Percentiles rank a stretch among this genome's conserved stretches.
These are phyloP conservation scores for Drosophila borborema DNA, from an alignment of 2,888 invertebrate species.

Conservation along the genomic window DNA sequence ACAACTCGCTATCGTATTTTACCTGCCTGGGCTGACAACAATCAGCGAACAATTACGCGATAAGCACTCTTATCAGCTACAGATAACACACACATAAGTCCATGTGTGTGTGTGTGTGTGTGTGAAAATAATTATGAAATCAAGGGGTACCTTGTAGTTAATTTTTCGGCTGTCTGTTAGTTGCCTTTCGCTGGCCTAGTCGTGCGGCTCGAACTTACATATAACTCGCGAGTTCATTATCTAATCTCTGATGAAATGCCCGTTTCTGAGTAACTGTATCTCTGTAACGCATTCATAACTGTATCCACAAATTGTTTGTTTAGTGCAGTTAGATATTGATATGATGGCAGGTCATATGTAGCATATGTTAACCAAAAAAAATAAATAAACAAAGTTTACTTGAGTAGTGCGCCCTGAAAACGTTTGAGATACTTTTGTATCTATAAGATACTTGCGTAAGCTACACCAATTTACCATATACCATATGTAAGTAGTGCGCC, in stretches of 20 bases:
- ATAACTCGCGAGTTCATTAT: constrained; percentile 30
- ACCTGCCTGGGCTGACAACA: constrained; percentile 70
- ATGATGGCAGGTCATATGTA: constrained; percentile 26
- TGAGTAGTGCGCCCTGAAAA: not conserved
- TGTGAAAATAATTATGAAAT: constrained; percentile 70
- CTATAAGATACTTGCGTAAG: constrained; percentile 20
- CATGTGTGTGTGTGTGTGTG: constrained; percentile 21
- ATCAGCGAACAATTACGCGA: constrained; percentile 74
- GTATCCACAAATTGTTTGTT: constrained; percentile 14
- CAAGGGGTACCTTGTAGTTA: constrained; percentile 20
- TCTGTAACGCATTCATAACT: constrained; percentile 6
- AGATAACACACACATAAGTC: constrained; percentile 59
- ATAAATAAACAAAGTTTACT: constrained; percentile 1
- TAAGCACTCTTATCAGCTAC: constrained; percentile 67
- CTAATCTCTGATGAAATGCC: constrained; percentile 30
- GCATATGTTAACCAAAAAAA: constrained; percentile 43
- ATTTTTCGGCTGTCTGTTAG: constrained; percentile 54
- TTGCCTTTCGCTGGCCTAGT: constrained; percentile 56
- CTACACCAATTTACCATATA: not conserved
- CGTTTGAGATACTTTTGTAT: constrained; percentile 31
- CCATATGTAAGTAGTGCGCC: constrained; percentile 21
- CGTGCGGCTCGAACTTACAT: constrained; percentile 57
- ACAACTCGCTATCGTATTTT: constrained; percentile 32
- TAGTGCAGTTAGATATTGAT: constrained; percentile 28
- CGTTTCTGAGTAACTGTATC: constrained; percentile 28